Evolutionary conservation across 2,797 vertebrate genomes (phyloP), one percentile per base, ranked within the genome.

Genomic region (Pagetopsis macropterus): DNA sequence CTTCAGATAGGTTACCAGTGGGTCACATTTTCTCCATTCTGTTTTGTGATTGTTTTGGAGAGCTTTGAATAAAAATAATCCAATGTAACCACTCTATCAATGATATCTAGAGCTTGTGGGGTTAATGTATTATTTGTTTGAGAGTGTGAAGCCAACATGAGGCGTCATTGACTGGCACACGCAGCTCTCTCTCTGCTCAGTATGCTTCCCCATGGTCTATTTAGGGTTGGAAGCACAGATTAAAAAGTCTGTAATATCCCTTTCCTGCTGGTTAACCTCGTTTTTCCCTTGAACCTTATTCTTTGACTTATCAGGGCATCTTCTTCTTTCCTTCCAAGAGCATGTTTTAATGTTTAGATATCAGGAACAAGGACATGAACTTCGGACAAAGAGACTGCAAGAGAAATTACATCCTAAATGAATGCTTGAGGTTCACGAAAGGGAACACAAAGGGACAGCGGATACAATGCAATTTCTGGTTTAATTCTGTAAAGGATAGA

Each of bases 221-320:
- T 76, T 57, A 43, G 10, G 33, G 46, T 61, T 27, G 48, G 57
- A 79, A 72, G 62, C 49, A 40, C 27, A 69, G 52, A 74, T 82
- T 46, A 65, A 41, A 23, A 37, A 37, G 49, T 72, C 66, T 68
- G 14, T 14, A 54, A 44, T 8, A 60, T 65, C 56, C 23, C 1
- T 58, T 44, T 65, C 84, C 78, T 63, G 40, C 46, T 14, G 16
- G 81, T 89, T 89, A 81, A 85, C 62, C 72, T 72, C 14, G 33
- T 19, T 23, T 49, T 21, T 43, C 72, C 83, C 77, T 79, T 81
- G 51, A 84, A 80, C 81, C 62, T 23, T 57, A 81, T 84, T 89
- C 74, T 90, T 84, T 72, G 33, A 89, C 58, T 80, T 81, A 84
- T 84, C 87, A 58, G 70, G 63, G 41, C 57, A 67, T 59, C 51